A percentile compares a stretch with the other conserved stretches of the same genome.
Evolutionary conservation across 2,113 vertebrate species (phyloP).

Genomic region (Ceyx margarethae): DNA sequence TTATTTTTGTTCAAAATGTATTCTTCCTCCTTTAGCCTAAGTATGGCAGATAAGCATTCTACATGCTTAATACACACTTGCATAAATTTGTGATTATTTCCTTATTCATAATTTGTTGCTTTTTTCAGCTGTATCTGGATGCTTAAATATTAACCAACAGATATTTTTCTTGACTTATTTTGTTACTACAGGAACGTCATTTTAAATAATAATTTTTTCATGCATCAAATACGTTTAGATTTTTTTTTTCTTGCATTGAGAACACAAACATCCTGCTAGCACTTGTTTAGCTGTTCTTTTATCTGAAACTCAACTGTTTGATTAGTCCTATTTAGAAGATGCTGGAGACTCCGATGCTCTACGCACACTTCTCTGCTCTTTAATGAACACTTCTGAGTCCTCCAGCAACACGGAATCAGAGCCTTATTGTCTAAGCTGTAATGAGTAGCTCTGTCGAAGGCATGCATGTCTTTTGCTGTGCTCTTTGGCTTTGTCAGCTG

Average conservation of each 20-base stretch:
- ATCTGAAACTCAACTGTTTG: slow-evolving; percentile 24
- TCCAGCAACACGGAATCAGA: slow-evolving; percentile 5
- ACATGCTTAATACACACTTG: background rate
- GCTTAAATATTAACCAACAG: background rate
- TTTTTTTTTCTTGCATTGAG: background rate
- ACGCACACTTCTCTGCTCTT: slow-evolving; percentile 12
- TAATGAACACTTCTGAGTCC: slow-evolving; percentile 21
- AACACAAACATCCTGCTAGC: background rate
- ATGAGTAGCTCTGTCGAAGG: background rate
- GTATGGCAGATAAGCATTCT: background rate
- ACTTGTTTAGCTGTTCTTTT: slow-evolving; percentile 5
- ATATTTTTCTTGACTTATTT: background rate
- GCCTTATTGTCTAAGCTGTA: background rate
- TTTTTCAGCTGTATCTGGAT: background rate
- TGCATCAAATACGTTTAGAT: background rate
- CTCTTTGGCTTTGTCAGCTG: background rate
- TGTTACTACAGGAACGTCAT: background rate
- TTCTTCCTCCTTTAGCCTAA: slow-evolving; percentile 37
- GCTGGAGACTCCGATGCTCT: slow-evolving; percentile 5
- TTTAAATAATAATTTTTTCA: background rate
- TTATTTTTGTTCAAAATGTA: background rate
- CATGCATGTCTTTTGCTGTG: background rate
- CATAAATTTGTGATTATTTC: background rate
- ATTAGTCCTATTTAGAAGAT: slow-evolving; percentile 36
- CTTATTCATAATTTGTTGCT: background rate